A percentile compares a stretch with the other conserved stretches of the same genome.
phyloP scores from a whole-genome alignment of 2,113 vertebrate genomes.

The Silurus meridionalis region DNA sequence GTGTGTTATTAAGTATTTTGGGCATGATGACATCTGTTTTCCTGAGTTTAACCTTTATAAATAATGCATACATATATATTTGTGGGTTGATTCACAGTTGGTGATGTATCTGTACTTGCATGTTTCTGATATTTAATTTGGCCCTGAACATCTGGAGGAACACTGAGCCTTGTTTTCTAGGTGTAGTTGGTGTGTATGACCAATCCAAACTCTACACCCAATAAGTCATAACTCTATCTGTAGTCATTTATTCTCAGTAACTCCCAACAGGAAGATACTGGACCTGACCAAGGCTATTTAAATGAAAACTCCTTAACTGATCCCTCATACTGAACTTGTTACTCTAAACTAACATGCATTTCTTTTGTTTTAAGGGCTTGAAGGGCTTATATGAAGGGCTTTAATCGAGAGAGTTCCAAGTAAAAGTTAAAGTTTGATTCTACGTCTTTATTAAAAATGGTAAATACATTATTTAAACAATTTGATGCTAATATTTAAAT shows the following conservation, averaged over 20 bases:
- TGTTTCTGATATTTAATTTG: neutral
- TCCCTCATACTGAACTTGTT: neutral
- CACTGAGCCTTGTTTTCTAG: neutral
- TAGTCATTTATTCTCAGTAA: neutral
- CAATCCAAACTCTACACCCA: neutral
- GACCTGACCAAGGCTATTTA: neutral
- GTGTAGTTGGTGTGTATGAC: neutral
- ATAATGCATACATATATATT: neutral
- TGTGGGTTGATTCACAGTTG: constrained; percentile 5
- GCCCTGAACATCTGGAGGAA: neutral
- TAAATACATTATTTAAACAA: no score
- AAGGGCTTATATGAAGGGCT: no score
- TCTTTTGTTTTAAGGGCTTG: no score
- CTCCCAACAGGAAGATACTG: neutral
- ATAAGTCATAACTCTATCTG: neutral
- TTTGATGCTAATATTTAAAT: neutral
- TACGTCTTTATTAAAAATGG: no score
- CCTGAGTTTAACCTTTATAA: constrained; percentile 17
- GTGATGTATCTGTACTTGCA: constrained; percentile 5
- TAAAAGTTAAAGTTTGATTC: no score
- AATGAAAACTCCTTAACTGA: neutral
- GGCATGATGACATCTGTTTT: constrained; percentile 26
- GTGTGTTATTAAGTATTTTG: constrained; percentile 2
- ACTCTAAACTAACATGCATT: neutral
- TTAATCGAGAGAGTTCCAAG: no score